Percentiles rank a stretch among this genome's conserved stretches.
phyloP scores from a whole-genome alignment of 2,113 vertebrate species.

The Cacatua alba region DNA sequence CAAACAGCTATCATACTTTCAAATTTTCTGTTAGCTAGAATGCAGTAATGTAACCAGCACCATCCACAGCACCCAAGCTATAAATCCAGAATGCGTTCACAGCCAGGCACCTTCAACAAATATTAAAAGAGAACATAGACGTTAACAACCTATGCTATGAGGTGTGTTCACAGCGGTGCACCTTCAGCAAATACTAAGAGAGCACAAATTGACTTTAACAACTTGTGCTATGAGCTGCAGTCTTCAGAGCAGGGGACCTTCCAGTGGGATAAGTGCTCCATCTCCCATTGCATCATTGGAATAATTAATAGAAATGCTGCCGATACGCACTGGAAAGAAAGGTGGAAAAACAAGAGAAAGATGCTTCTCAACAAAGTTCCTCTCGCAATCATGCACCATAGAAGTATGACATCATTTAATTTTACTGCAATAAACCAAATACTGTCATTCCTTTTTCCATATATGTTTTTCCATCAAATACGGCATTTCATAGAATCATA shows the following conservation, averaged over 20 bases:
- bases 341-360: not conserved
- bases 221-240: not conserved
- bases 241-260: not conserved
- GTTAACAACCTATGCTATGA: not conserved
- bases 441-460: not conserved
- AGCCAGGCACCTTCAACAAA: not conserved
- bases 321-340: not conserved
- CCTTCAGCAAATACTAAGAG: not conserved
- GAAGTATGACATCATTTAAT: not conserved
- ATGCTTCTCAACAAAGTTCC: not conserved
- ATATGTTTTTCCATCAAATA: not conserved
- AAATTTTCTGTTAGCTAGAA: not conserved
- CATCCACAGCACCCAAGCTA: not conserved
- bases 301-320: not conserved
- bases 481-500: too few species aligned
- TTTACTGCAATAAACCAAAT: not conserved
- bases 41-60: not conserved
- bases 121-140: not conserved
- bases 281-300: not conserved
- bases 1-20: not conserved
- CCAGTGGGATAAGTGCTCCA: not conserved
- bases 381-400: not conserved
- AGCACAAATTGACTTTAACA: not conserved
- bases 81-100: not conserved
- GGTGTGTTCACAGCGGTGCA: not conserved